Conservation (phyloP, 2,113 vertebrate species). For the Brachirus orientalis region DNA sequence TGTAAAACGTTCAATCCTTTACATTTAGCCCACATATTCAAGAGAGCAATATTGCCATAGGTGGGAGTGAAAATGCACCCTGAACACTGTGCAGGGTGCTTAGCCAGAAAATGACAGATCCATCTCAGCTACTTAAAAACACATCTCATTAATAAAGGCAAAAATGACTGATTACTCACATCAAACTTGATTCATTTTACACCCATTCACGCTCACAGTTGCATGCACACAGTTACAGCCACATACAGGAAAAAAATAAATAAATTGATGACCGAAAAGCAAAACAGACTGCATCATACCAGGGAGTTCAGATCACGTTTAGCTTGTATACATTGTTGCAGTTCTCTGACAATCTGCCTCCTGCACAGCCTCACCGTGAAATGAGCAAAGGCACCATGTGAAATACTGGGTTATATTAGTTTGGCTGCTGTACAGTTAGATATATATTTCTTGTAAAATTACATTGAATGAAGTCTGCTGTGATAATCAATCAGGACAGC, state of each 20-base stretch:
- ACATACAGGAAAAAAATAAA: neutral
- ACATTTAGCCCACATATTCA: slow-evolving; percentile 50
- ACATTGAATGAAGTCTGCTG: no score
- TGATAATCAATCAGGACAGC: no score
- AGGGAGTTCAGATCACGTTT: slow-evolving; percentile 37
- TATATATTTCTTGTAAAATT: neutral
- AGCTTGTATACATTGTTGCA: slow-evolving; percentile 30
- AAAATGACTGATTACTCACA: slow-evolving; percentile 51
- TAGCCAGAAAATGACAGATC: slow-evolving; percentile 61
- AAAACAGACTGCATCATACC: slow-evolving; percentile 41
- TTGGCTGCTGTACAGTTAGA: neutral
- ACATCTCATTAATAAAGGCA: slow-evolving; percentile 62
- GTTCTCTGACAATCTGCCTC: slow-evolving; percentile 49
- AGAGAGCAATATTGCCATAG: slow-evolving; percentile 57
- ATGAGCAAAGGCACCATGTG: slow-evolving; percentile 2
- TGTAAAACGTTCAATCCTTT: slow-evolving; percentile 42
- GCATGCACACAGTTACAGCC: slow-evolving; percentile 12
- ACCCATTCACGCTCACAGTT: slow-evolving; percentile 19
- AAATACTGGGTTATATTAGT: slow-evolving; percentile 11
- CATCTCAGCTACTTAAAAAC: slow-evolving; percentile 65
- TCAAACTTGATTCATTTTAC: slow-evolving; percentile 47
- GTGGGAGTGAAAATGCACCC: slow-evolving; percentile 54
- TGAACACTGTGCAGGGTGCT: slow-evolving; percentile 33
- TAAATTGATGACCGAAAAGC: slow-evolving; percentile 40
- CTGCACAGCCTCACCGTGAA: slow-evolving; percentile 35